Conservation (phyloP, 2,888 invertebrate genomes). For the Cenopis cana region DNA sequence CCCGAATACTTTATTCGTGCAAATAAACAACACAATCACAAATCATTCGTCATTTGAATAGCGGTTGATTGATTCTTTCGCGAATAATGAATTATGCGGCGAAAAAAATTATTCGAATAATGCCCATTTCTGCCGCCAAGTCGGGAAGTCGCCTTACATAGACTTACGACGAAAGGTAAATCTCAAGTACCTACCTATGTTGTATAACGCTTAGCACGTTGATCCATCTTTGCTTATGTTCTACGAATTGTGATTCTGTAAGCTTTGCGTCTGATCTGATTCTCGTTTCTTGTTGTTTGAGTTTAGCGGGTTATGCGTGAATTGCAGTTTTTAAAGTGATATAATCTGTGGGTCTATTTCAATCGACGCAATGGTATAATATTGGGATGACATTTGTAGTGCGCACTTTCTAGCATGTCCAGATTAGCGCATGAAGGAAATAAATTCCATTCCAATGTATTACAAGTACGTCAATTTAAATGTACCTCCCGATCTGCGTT, state of each 20-base stretch:
- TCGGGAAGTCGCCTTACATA: no score
- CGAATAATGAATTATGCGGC: no score
- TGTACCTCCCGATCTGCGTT: background rate
- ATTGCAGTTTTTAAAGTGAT: constrained; percentile 15
- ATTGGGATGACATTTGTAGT: background rate
- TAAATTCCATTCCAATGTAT: background rate
- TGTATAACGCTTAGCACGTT: background rate
- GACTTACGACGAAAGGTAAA: no score
- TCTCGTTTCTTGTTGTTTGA: constrained; percentile 26
- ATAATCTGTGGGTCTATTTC: background rate
- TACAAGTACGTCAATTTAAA: background rate
- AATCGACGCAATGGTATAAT: background rate
- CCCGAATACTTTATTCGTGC: no score
- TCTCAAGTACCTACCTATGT: no score
- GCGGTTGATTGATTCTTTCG: no score
- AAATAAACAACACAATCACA: no score
- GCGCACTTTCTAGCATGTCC: background rate
- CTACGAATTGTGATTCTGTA: constrained; percentile 18
- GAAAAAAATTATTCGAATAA: no score
- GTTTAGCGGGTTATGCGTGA: constrained; percentile 15
- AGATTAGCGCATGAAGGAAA: background rate
- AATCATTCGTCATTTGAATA: no score
- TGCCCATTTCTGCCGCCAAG: no score
- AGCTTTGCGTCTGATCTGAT: constrained; percentile 23
- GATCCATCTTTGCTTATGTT: constrained; percentile 26